These are phyloP conservation scores for Epinotia bilunana DNA, from an alignment of 2,888 invertebrate species.

Conservation along the genomic window DNA sequence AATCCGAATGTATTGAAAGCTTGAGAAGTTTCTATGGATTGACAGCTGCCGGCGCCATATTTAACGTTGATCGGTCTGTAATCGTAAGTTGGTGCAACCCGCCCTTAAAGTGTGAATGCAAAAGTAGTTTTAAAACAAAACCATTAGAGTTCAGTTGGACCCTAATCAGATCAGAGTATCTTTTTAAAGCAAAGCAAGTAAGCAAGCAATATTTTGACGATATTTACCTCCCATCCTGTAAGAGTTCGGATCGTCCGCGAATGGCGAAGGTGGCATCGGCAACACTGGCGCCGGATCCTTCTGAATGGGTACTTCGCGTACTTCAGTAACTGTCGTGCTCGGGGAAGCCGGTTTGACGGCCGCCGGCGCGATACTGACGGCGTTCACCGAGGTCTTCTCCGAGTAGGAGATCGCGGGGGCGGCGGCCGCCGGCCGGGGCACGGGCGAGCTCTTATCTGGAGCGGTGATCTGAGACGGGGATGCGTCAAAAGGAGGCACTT, in stretches of 20 bases:
- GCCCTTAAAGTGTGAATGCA: no score
- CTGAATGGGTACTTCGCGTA: slow-evolving; percentile 56
- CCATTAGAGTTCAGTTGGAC: no score
- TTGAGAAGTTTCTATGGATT: no score
- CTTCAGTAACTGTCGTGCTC: slow-evolving; percentile 52
- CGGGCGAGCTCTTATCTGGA: slow-evolving; percentile 63
- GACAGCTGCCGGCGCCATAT: no score
- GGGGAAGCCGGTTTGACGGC: slow-evolving; percentile 52
- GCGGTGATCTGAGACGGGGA: slow-evolving; percentile 69
- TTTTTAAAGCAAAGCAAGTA: background rate
- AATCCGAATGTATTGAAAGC: no score
- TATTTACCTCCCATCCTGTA: slow-evolving; percentile 89
- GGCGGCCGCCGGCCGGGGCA: slow-evolving; percentile 52
- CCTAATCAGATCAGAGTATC: no score
- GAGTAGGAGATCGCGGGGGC: slow-evolving; percentile 66
- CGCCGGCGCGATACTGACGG: slow-evolving; percentile 56
- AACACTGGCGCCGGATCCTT: slow-evolving; percentile 69
- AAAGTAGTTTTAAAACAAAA: no score
- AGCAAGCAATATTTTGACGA: slow-evolving; percentile 4
- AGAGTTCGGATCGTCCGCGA: slow-evolving; percentile 87
- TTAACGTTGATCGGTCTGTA: no score
- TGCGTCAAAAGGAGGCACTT: slow-evolving; percentile 85
- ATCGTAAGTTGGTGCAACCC: no score
- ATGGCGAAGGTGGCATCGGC: slow-evolving; percentile 77
- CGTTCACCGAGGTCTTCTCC: slow-evolving; percentile 72